Base-by-base conservation (phyloP, 2,797 vertebrate species). In the Neomorphus geoffroyi region DNA sequence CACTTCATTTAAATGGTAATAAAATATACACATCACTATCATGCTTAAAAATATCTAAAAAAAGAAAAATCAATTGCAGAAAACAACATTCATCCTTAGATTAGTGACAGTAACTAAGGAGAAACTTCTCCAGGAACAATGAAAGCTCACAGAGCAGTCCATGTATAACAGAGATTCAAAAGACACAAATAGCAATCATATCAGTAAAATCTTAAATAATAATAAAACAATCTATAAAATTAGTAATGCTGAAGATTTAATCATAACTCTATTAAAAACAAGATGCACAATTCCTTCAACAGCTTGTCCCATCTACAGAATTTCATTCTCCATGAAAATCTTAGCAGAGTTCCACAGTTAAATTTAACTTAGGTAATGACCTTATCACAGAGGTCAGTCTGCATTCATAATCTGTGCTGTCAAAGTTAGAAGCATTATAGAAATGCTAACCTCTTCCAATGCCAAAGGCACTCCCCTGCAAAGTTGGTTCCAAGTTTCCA, bases 101-200 rank as follows among this genome's bases (percentile, higher is more conserved):
- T 87, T 83, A 90, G 58, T 90, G 78, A 83, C 58, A 75, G 30
- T 75, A 58, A 92, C 27, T 48, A 71, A 92, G 92, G 27, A 70
- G 51, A 92, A 87, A 87, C 51, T 58, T 65, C 51, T 86, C 67
- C 56, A 83, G 48, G 69, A 80, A 83, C 24, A 78, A 86, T 73
- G 56, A 89, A 86, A 84, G 32, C 14, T 87, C 58, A 84, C 67
- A 75, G 62, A 86, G 56, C n/a, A 93, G 46, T 27, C 23, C 35
- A 57, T 56, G 51, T 64, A 78, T 82, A 43, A 60, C n/a, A 80
- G 62, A 71, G 53, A 79, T 62, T 13, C 67, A 88, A 79, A 85
- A 71, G 43, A 66, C 46, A 78, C n/a, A 72, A 86, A 89, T 35
- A 75, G 46, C n/a, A 65, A 83, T 73, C 45, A 50, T 83, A 53